phyloP scores from a whole-genome alignment of 2,888 invertebrate species.

The Cheilosia scutellata region DNA sequence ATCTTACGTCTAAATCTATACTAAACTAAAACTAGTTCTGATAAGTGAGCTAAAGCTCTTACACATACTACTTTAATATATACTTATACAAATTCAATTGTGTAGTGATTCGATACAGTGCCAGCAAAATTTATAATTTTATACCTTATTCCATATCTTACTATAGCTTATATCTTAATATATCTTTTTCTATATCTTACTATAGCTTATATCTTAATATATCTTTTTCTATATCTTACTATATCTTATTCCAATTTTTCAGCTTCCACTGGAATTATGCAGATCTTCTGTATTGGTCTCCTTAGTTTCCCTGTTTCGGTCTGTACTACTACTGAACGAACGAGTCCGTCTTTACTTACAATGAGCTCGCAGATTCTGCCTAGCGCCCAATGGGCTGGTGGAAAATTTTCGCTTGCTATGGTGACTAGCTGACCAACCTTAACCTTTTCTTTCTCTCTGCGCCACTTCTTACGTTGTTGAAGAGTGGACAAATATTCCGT shows the following conservation, averaged over 20 bases:
- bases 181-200: neutral
- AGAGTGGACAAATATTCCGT: conserved; percentile 17
- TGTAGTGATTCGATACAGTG: conserved; percentile 1
- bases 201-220: no score
- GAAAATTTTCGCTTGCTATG: conserved; percentile 1
- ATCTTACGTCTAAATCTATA: no score
- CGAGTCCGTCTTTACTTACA: neutral
- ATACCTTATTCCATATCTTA: neutral
- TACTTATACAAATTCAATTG: no score
- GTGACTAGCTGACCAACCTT: neutral
- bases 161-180: no score
- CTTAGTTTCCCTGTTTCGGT: conserved; percentile 11
- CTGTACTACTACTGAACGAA: conserved; percentile 15
- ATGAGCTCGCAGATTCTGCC: conserved; percentile 16
- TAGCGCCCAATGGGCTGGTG: conserved; percentile 11
- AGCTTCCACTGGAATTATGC: neutral
- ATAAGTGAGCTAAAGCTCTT: no score
- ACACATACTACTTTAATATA: no score
- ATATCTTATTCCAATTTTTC: neutral
- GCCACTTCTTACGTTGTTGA: conserved; percentile 31
- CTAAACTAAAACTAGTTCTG: no score
- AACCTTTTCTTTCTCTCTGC: conserved; percentile 6
- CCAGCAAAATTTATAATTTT: conserved; percentile 10
- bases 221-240: no score
- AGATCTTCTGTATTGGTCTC: conserved; percentile 14